phyloP scores from a whole-genome alignment of 2,888 invertebrate species.

The Monoplex corrugatus region DNA sequence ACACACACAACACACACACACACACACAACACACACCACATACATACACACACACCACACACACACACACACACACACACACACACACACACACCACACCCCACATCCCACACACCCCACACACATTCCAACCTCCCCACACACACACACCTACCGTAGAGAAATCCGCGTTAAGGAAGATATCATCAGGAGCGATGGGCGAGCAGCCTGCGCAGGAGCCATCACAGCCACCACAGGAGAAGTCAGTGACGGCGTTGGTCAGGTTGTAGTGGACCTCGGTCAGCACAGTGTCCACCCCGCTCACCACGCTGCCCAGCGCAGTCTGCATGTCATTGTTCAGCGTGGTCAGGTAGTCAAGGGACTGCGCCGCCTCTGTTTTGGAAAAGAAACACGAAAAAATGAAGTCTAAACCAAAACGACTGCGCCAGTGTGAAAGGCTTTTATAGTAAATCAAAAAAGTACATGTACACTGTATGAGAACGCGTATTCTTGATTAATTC shows the following conservation, averaged over 20 bases:
- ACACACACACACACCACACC: slow-evolving; percentile 38
- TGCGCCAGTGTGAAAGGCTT: no score
- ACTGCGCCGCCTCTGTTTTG: slow-evolving; percentile 43
- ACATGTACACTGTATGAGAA: no score
- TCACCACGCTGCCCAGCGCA: slow-evolving; percentile 12
- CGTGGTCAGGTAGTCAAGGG: slow-evolving; percentile 30
- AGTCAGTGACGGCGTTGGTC: slow-evolving; percentile 46
- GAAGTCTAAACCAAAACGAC: no score
- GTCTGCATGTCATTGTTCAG: slow-evolving; percentile 43
- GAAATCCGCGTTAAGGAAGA: slow-evolving; percentile 54
- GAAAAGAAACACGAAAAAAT: no score
- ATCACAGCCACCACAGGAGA: slow-evolving; percentile 55
- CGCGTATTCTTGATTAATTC: no score
- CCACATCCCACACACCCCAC: background rate
- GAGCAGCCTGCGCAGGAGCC: slow-evolving; percentile 54
- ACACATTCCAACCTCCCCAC: background rate
- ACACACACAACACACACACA: background rate
- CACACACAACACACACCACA: background rate
- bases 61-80: background rate
- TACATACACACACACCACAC: background rate
- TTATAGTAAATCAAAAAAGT: no score
- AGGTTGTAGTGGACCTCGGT: slow-evolving; percentile 51
- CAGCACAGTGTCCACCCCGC: slow-evolving; percentile 39
- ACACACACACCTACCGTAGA: slow-evolving; percentile 41
- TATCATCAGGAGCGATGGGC: slow-evolving; percentile 53